Evolutionary conservation across 2,797 vertebrate genomes (phyloP).

Genomic region (Ataeniobius toweri): DNA sequence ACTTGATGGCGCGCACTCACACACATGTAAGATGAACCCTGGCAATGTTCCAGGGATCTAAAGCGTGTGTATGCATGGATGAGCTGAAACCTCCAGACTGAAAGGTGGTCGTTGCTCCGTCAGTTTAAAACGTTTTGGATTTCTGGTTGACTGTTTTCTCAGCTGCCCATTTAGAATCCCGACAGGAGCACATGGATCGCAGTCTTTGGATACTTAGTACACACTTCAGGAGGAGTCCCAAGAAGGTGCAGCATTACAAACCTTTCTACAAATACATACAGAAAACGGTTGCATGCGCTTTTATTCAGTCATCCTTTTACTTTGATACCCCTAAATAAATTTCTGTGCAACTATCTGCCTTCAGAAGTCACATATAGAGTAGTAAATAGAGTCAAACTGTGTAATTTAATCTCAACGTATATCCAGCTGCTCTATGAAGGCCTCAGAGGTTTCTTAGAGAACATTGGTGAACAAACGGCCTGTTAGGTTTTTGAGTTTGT

Average conservation of each 20-base stretch:
- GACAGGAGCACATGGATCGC: background rate
- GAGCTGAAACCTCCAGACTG: background rate
- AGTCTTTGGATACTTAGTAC: background rate
- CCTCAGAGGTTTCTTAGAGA: background rate
- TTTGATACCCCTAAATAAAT: background rate
- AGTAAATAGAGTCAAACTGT: background rate
- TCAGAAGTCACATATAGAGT: background rate
- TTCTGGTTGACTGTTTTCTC: background rate
- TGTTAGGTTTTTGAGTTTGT: no score
- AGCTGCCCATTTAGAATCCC: slow-evolving; percentile 1
- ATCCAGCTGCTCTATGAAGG: background rate
- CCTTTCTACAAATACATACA: background rate
- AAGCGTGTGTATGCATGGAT: background rate
- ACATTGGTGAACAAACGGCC: background rate
- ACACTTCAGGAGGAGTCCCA: background rate
- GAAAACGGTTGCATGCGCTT: background rate
- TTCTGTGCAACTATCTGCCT: background rate
- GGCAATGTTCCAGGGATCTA: background rate
- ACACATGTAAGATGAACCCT: background rate
- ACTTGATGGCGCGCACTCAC: background rate
- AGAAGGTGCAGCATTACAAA: background rate
- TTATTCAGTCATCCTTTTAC: no score
- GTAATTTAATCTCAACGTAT: background rate
- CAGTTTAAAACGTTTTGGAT: background rate
- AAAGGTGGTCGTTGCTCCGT: background rate